Base-by-base conservation (phyloP, 2,888 invertebrate genomes). In the Eupithecia subumbrata region DNA sequence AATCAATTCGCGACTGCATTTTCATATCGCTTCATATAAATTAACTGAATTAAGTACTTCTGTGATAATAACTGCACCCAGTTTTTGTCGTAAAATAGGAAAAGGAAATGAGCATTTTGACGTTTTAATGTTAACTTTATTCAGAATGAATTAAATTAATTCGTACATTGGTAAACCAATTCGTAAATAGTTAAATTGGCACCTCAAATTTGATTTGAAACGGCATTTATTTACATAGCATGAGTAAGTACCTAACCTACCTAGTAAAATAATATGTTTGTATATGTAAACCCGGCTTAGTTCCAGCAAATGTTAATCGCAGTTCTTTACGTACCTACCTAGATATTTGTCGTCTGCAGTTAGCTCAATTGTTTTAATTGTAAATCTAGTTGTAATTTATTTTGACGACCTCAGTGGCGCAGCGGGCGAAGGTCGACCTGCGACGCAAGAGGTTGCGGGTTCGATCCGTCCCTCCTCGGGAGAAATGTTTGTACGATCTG, bases 1-100 rank as follows among this genome's bases (percentile, higher is more conserved):
- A 89, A 89, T 90, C 86, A 89, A 89, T 90, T 87, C 85, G 82
- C 80, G 79, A 82, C 83, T 83, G 82, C 81, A 83, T 85, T 80
- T 85, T 84, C 81, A 82, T 81, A 86, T 86, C 85, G 79, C 82
- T 82, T 82, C 80, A 84, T 82, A 86, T 87, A 86, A 87, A 87
- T 86, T 87, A 82, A 86, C 83, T 78, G 83, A 84, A 87, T 86
- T 84, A 84, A 84, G 83, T 81, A 84, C 84, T 84, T 79, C 80
- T 79, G 79, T 82, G 85, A 86, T 87, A 86, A 84, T 80, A 80
- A 84, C 83, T 82, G 84, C 83, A 79, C 77, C 82, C 79, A 83
- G 83, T 81, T 83, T 83, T 83, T 82, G 78, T 81, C 82, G 78
- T 83, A 81, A 71, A 85, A 83, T 81, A 75, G 79, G 80, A 79